Evolutionary conservation across 2,113 vertebrate genomes (phyloP).

Genomic region (Steatornis caripensis): DNA sequence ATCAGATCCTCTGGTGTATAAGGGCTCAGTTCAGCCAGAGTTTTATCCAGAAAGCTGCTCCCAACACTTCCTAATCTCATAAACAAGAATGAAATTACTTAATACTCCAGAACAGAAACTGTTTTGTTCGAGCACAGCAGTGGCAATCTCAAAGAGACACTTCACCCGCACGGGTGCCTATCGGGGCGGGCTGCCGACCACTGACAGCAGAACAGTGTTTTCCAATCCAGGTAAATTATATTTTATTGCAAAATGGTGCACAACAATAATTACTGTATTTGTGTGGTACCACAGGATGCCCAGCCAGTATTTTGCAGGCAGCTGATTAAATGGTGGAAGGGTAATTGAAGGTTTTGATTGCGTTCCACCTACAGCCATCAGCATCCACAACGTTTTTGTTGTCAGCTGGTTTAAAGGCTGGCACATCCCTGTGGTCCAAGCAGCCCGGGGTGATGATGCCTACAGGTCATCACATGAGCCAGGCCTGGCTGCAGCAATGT

Average conservation of each 20-base stretch:
- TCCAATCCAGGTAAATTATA: conserved; percentile 39
- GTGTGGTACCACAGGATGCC: conserved; percentile 11
- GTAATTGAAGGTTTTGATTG: conserved; percentile 68
- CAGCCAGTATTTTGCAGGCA: conserved; percentile 36
- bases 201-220: conserved; percentile 56
- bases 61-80: conserved; percentile 46
- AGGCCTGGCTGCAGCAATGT: neutral
- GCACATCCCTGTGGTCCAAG: neutral
- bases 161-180: neutral
- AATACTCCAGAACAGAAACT: conserved; percentile 54
- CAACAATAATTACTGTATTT: conserved; percentile 52
- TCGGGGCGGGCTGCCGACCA: conserved; percentile 18
- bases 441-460: neutral
- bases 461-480: neutral
- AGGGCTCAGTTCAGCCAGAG: conserved; percentile 33
- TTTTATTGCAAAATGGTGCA: conserved; percentile 38
- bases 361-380: conserved; percentile 36
- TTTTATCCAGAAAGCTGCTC: conserved; percentile 48
- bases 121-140: conserved; percentile 48
- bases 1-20: conserved; percentile 49
- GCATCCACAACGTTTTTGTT: neutral
- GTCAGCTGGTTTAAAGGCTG: neutral
- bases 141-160: conserved; percentile 37
- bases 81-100: conserved; percentile 53
- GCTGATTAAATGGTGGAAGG: conserved; percentile 66